Evolutionary conservation across 2,113 vertebrate genomes (phyloP).

Genomic region (Orientallactaga bullata): DNA sequence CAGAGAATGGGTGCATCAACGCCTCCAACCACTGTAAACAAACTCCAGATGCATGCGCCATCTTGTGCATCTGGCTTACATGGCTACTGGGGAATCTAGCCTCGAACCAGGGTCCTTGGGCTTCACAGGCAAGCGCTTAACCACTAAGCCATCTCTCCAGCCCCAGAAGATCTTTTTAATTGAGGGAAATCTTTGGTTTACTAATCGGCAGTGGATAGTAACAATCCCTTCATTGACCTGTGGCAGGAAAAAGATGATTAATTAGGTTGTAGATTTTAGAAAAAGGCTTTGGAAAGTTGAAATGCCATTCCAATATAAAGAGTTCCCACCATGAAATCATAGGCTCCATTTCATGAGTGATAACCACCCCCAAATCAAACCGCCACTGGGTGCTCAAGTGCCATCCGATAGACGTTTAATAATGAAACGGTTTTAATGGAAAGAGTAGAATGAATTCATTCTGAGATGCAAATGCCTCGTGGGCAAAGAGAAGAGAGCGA

Average conservation of each 20-base stretch:
- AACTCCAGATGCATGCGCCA: too few relatives aligned
- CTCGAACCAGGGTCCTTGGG: too few relatives aligned
- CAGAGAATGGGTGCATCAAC: too few relatives aligned
- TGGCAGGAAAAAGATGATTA: not conserved
- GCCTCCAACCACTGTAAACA: too few relatives aligned
- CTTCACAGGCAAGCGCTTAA: too few relatives aligned
- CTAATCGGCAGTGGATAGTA: not conserved
- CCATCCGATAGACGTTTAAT: not conserved
- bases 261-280: not conserved
- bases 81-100: too few relatives aligned
- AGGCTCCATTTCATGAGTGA: not conserved
- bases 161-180: not conserved
- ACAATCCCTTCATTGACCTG: not conserved
- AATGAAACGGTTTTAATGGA: not conserved
- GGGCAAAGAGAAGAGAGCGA: not conserved
- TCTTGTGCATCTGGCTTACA: too few relatives aligned
- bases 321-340: not conserved
- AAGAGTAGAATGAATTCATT: constrained; percentile 15
- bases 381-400: not conserved
- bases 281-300: constrained; percentile 2
- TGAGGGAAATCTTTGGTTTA: not conserved
- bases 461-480: not conserved
- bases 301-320: not conserved
- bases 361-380: not conserved
- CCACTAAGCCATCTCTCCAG: too few relatives aligned